Evolutionary conservation across 1,140 invertebrate species (phyloP).

Genomic region (Monochamus saltuarius): DNA sequence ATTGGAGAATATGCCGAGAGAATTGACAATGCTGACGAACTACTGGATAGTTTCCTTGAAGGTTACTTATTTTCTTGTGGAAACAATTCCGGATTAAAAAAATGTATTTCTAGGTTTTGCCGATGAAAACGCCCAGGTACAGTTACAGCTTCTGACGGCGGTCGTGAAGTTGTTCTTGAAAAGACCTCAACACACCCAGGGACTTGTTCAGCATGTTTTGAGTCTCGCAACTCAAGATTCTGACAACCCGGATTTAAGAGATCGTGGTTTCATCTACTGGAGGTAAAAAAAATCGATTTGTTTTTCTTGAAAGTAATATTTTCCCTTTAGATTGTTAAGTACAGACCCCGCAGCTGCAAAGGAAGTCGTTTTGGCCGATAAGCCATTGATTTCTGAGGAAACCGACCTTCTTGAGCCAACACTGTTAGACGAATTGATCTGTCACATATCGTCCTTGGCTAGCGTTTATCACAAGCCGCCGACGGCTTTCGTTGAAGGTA

Average conservation of each 20-base stretch:
- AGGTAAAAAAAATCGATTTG: conserved; percentile 52
- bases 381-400: conserved; percentile 98
- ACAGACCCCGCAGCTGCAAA: conserved; percentile 99
- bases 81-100: background rate
- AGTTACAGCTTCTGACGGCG: conserved; percentile 93
- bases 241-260: conserved; percentile 98
- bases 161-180: conserved; percentile 99
- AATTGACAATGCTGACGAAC: conserved; percentile 99
- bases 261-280: conserved; percentile 99
- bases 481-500: conserved; percentile 94
- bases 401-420: conserved; percentile 98
- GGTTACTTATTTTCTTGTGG: conserved; percentile 47
- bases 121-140: conserved; percentile 99
- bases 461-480: conserved; percentile 99
- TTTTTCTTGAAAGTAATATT: background rate
- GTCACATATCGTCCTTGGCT: conserved; percentile 97
- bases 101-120: conserved; percentile 71
- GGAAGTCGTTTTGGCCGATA: conserved; percentile 98
- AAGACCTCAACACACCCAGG: conserved; percentile 96
- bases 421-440: conserved; percentile 96
- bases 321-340: conserved; percentile 69
- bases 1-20: conserved; percentile 99
- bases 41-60: conserved; percentile 97
- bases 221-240: conserved; percentile 95
- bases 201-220: conserved; percentile 93